Conservation (phyloP, 2,797 vertebrate species). For the Enteromius treurensis region DNA sequence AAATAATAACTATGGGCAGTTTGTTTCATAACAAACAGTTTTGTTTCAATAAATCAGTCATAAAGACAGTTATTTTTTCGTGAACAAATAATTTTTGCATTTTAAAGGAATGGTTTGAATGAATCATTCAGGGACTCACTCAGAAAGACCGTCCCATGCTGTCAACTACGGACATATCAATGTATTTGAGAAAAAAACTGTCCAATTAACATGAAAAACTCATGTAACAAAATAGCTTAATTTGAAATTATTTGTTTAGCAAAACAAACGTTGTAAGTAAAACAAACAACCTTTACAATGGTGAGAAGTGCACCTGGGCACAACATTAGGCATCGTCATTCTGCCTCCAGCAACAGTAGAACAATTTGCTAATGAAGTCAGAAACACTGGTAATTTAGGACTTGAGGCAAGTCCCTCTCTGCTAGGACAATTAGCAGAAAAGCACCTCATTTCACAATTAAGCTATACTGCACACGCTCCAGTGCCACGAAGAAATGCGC, state of each 20-base stretch:
- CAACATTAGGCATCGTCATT: neutral
- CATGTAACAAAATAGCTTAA: neutral
- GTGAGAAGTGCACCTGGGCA: neutral
- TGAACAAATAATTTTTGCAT: neutral
- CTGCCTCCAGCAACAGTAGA: conserved; percentile 22
- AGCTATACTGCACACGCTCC: conserved; percentile 4
- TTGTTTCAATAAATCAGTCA: neutral
- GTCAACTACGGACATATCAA: neutral
- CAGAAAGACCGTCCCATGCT: neutral
- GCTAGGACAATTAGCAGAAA: conserved; percentile 36
- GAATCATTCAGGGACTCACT: neutral
- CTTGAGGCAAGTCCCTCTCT: conserved; percentile 28
- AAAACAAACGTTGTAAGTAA: neutral
- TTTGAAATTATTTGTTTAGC: conserved; percentile 8
- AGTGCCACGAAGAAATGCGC: neutral
- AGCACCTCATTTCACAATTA: conserved; percentile 34
- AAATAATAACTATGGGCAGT: neutral
- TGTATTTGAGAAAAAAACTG: neutral
- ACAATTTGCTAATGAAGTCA: conserved; percentile 31
- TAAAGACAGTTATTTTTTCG: neutral
- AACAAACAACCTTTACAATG: neutral
- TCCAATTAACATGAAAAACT: neutral
- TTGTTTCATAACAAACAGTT: neutral
- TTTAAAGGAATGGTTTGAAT: neutral
- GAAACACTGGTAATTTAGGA: conserved; percentile 32